Evolutionary conservation across 2,797 vertebrate genomes (phyloP).

Genomic region (Parauchenoglanis punctatus): DNA sequence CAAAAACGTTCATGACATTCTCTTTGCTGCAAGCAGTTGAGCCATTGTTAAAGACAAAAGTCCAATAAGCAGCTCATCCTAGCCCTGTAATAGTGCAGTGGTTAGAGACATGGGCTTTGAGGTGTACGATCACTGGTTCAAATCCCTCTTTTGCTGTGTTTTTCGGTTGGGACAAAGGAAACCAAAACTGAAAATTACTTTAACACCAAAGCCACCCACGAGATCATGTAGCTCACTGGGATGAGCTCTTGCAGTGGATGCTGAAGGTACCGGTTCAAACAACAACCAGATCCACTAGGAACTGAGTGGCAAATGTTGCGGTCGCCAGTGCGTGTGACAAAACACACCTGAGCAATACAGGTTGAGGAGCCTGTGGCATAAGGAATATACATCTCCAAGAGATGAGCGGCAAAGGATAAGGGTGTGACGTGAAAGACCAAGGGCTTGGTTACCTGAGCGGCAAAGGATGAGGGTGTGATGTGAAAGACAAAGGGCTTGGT

Average conservation of each 20-base stretch:
- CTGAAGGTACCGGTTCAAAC: not conserved
- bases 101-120: not conserved
- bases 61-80: fast-evolving
- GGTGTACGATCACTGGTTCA: fast-evolving
- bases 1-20: too few relatives aligned
- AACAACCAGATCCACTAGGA: too few relatives aligned
- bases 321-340: too few relatives aligned
- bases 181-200: not conserved
- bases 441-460: too few relatives aligned
- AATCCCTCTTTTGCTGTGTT: not conserved
- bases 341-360: too few relatives aligned
- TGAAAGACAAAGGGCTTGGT: too few relatives aligned
- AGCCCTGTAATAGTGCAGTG: not conserved
- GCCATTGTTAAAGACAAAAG: not conserved
- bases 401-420: not conserved
- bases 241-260: not conserved
- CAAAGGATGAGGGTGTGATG: too few relatives aligned
- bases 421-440: too few relatives aligned
- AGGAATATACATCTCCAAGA: too few relatives aligned
- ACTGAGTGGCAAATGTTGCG: too few relatives aligned
- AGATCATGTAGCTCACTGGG: not conserved
- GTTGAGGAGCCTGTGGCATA: too few relatives aligned
- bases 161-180: not conserved
- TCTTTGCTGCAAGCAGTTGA: not conserved
- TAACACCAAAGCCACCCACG: fast-evolving